Base-by-base conservation (phyloP, 2,113 vertebrate species). In the Notothenia rossii region DNA sequence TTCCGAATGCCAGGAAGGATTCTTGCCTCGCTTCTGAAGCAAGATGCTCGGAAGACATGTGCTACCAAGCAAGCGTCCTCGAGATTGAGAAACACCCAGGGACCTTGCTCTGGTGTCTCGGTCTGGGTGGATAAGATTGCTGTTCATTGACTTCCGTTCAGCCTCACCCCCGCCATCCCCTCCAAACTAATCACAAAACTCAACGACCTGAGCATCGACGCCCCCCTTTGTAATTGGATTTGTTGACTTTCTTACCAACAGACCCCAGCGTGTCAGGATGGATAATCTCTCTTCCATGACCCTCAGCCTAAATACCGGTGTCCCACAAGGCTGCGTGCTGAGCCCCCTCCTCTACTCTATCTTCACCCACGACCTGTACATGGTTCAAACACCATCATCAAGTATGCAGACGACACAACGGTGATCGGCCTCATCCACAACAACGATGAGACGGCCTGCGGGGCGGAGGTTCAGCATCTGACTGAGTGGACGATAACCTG, bases 91-190 rank as follows among this genome's bases (percentile, higher is more conserved):
- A 22, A 22, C 22, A 22, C n/a, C n/a, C n/a, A n/a, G n/a, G n/a
- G n/a, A n/a, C n/a, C n/a, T n/a, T n/a, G n/a, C n/a, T n/a, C n/a
- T n/a, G n/a, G n/a, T n/a, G n/a, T n/a, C n/a, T n/a, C n/a, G n/a
- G n/a, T n/a, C n/a, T n/a, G n/a, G n/a, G n/a, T n/a, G n/a, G n/a
- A n/a, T n/a, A n/a, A 17, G 4, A 75, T 25, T 65, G 15, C 22
- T 76, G 59, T 18, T 50, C 18, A 1, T 64, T 10, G 25, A 70
- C 45, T 33, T 59, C 56, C 33, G 22, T 69, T 54, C 71, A 75
- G 56, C 50, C 56, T 81, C 33, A 56, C 55, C 1, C 43, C 8
- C 13, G 4, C 4, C 14, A 15, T 59, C 33, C 33, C 15, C 33
- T 61, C 33, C 9, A 60, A 18, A 40, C 17, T 60, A 15, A 40